Evolutionary conservation across 2,888 invertebrate genomes (phyloP).

Genomic region (Nowickia ferox): DNA sequence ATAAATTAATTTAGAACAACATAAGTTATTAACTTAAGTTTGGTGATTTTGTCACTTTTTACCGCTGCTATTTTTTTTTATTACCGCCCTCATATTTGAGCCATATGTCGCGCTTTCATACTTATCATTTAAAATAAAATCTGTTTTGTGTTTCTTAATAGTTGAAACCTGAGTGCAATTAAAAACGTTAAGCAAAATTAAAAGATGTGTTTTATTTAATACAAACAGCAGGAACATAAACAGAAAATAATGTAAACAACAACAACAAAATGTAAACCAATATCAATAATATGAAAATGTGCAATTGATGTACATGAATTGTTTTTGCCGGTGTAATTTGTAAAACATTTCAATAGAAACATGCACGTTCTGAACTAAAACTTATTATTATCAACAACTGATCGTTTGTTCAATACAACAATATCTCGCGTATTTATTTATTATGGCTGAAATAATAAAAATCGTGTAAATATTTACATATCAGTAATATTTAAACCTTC

Average conservation of each 20-base stretch:
- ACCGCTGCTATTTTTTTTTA: not conserved
- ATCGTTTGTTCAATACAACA: not conserved
- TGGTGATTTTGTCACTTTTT: not conserved
- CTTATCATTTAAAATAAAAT: slow-evolving; percentile 3
- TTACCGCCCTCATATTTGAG: not conserved
- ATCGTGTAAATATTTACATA: not conserved
- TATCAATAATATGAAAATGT: slow-evolving; percentile 17
- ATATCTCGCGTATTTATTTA: not conserved
- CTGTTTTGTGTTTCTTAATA: not conserved
- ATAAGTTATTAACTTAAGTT: too few relatives aligned
- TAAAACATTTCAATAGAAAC: not conserved
- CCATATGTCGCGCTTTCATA: not conserved
- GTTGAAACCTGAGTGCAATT: slow-evolving; percentile 14
- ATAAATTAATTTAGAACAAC: not conserved
- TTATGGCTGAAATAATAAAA: not conserved
- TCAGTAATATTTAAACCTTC: too few relatives aligned
- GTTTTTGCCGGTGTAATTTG: slow-evolving; percentile 40
- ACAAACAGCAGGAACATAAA: not conserved
- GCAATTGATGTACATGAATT: slow-evolving; percentile 27
- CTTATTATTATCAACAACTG: not conserved
- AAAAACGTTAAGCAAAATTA: slow-evolving; percentile 21
- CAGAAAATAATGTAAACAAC: not conserved
- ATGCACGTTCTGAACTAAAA: slow-evolving; percentile 12
- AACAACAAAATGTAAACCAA: not conserved
- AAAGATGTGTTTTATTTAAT: slow-evolving; percentile 9